Evolutionary conservation across 53 echinoderm and acorn worm species (phyloP), one percentile per base, ranked within the genome.

Genomic region (Luidia sarsii): DNA sequence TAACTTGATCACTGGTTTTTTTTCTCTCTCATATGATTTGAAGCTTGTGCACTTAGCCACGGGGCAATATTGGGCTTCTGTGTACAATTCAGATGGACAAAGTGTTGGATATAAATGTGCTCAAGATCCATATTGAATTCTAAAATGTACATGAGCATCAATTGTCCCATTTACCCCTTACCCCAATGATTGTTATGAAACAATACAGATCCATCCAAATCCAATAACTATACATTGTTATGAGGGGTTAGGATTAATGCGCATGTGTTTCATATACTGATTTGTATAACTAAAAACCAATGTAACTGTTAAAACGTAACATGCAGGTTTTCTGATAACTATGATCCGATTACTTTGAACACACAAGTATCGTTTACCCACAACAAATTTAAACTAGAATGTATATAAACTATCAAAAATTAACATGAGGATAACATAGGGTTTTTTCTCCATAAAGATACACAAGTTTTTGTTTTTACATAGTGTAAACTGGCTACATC

Each of bases 151-250:
- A n/a, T n/a, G 52, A 9, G 52, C 3, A 52, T 20, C 16, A 15
- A 52, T 4, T 18, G 16, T 29, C 62, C n/a, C 33, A n/a, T n/a
- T n/a, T n/a, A n/a, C n/a, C n/a, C n/a, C n/a, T 33, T 29, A 33
- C 7, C n/a, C 30, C 15, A n/a, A 29, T 31, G 25, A 31, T 27
- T 24, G 27, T 16, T 72, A 34, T 72, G 55, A 72, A 72, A 72
- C 38, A n/a, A 72, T 56, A 72, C 72, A 55, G 35, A 72, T 66
- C 56, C 23, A 39, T 27, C 13, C 7, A 56, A 53, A 23, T 52
- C 28, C 15, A n/a, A 72, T 50, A 53, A 15, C 25, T 27, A 51
- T 70, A 50, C 35, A 20, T 1, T 68, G 13, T 21, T 46, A 51
- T 50, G 25, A 28, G 25, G 18, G 25, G 27, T 45, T 31, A 46